These are phyloP conservation scores for Mythimna impura DNA, from an alignment of 2,888 invertebrate species.

Conservation along the genomic window DNA sequence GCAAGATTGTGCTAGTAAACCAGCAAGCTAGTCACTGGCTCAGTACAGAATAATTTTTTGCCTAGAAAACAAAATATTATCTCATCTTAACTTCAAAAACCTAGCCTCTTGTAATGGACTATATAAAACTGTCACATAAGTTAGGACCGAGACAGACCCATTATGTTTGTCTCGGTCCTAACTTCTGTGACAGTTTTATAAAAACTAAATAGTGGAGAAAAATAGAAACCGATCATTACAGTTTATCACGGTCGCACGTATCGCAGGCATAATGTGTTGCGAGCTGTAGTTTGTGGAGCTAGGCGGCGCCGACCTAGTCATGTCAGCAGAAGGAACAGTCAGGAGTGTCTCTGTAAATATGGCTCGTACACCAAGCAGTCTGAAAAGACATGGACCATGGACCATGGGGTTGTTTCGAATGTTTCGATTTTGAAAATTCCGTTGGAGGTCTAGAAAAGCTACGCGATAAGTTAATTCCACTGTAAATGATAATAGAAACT, in stretches of 20 bases:
- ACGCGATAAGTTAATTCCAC: too few relatives aligned
- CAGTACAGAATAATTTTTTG: background rate
- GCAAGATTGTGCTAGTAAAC: background rate
- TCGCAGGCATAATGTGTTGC: background rate
- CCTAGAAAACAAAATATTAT: background rate
- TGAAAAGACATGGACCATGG: background rate
- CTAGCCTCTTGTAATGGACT: background rate
- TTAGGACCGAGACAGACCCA: too few relatives aligned
- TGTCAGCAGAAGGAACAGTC: slow-evolving; percentile 14
- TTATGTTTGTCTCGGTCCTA: background rate
- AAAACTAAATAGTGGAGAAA: background rate
- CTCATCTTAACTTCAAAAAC: background rate
- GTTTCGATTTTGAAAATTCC: background rate
- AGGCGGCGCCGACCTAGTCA: background rate
- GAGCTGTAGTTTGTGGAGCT: slow-evolving; percentile 3
- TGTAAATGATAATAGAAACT: too few relatives aligned
- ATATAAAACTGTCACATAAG: too few relatives aligned
- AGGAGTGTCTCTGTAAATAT: background rate
- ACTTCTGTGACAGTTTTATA: slow-evolving; percentile 3
- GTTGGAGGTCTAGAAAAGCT: too few relatives aligned
- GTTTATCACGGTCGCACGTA: slow-evolving; percentile 2
- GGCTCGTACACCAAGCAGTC: background rate
- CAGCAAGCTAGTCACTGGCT: background rate
- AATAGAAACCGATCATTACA: slow-evolving; percentile 15
- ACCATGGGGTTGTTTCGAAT: background rate